Evolutionary conservation across 2,797 vertebrate genomes (phyloP), one percentile per base, ranked within the genome.

Genomic region (Pteropus rufus): DNA sequence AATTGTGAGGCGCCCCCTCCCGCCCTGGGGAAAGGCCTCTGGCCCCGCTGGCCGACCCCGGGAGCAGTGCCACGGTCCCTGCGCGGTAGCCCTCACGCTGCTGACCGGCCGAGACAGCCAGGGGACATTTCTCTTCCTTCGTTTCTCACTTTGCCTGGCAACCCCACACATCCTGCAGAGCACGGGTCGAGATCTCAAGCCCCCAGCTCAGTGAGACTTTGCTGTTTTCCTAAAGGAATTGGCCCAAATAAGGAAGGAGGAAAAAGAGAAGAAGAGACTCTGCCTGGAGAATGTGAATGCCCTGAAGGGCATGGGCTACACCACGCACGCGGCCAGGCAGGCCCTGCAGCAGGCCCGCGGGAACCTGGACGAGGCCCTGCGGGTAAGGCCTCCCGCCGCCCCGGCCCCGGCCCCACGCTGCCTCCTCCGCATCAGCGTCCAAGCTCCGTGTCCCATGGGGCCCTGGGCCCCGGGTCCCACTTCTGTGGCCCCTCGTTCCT

Each of bases 281-380:
- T 98, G 98, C 70, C 91, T 98, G 95, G 99, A 99, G 95, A 98
- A 91, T 41, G 97, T 99, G 75, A 98, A 98, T 52, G 97, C 96
- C 1, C 97, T 99, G 97, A 97, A 97, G 2, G 98, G 98, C 39
- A 98, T 99, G 98, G 99, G 99, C 21, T 99, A 98, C 96, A 98
- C 98, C 1, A 96, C 98, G 56, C 98, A 98, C 18, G 99, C 99
- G 0, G 99, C 99, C 0, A 98, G 98, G 64, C 92, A 98, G 64
- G 99, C 99, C 0, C 99, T 99, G 39, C 98, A 98, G 6, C 98
- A 98, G 8, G 98, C 99, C 0, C 62, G 98, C 0, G 99, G 99
- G 93, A 98, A 99, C 82, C 92, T 99, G 96, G 98, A 99, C 67
- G 96, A 52, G 56, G 99, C 99, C 8, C 99, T 99, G 60, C 97